Evolutionary conservation across 2,888 invertebrate species (phyloP).

Genomic region (Dryobotodes eremita): DNA sequence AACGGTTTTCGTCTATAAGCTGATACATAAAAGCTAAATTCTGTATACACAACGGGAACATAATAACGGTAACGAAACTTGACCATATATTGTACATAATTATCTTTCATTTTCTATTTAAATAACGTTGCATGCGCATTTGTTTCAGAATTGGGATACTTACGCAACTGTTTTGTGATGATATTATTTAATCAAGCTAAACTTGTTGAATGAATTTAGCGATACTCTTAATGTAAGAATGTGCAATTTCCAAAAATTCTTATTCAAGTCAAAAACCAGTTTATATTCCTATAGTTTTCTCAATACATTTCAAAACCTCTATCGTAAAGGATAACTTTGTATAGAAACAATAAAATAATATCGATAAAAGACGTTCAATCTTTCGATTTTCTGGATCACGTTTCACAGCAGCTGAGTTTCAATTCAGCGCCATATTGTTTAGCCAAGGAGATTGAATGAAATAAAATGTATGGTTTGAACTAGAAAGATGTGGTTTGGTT

Average conservation of each 20-base stretch:
- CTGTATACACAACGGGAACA: neutral
- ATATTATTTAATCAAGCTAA: neutral
- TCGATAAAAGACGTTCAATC: constrained; percentile 46
- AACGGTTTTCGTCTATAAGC: neutral
- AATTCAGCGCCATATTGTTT: constrained; percentile 63
- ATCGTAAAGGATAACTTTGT: constrained; percentile 17
- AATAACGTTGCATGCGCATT: neutral
- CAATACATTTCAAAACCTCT: constrained; percentile 6
- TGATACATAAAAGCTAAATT: neutral
- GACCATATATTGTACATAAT: neutral
- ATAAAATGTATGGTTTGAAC: constrained; percentile 51
- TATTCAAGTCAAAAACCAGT: neutral
- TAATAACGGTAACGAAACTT: neutral
- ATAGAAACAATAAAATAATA: constrained; percentile 55
- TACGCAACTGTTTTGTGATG: neutral
- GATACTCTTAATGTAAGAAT: neutral
- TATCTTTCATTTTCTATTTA: neutral
- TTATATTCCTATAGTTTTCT: neutral
- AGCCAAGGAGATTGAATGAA: constrained; percentile 63
- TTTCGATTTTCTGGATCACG: constrained; percentile 61
- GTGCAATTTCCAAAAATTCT: neutral
- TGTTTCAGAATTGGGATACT: neutral
- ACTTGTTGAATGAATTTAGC: no score
- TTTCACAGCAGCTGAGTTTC: constrained; percentile 55
- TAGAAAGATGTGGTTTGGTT: constrained; percentile 22